These are phyloP conservation scores for Polyommatus iphigenia DNA, from an alignment of 2,888 invertebrate species.

Conservation along the genomic window DNA sequence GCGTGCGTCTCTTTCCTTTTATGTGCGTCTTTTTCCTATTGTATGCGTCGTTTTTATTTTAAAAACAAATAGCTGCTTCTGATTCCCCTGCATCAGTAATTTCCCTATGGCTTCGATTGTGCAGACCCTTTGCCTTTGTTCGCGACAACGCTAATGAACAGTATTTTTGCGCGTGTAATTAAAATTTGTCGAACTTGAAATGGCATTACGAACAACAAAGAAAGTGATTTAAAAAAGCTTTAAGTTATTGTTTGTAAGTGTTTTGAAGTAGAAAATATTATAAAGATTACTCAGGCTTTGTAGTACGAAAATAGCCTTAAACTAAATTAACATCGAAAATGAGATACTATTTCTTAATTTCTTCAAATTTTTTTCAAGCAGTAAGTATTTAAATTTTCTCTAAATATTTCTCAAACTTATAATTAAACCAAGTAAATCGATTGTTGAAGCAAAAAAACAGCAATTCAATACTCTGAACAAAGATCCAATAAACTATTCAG, in stretches of 20 bases:
- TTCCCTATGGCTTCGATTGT: constrained; percentile 42
- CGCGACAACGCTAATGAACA: constrained; percentile 29
- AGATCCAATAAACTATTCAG: constrained; percentile 17
- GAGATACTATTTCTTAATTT: too few relatives aligned
- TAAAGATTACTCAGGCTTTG: too few relatives aligned
- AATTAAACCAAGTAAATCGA: neutral
- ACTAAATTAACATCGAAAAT: too few relatives aligned
- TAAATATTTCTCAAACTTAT: too few relatives aligned
- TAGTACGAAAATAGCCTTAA: too few relatives aligned
- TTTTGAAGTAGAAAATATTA: neutral
- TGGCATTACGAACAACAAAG: constrained; percentile 13
- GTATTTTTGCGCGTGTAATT: constrained; percentile 33
- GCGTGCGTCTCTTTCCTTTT: constrained; percentile 46
- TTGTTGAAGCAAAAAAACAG: neutral
- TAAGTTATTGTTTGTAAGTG: neutral
- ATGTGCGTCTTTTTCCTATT: constrained; percentile 46
- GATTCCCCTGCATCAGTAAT: constrained; percentile 36
- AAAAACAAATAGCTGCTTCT: constrained; percentile 35
- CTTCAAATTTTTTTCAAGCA: too few relatives aligned
- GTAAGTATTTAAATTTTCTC: too few relatives aligned
- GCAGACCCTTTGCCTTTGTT: constrained; percentile 37
- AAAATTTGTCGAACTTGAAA: constrained; percentile 29
- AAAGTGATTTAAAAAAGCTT: neutral
- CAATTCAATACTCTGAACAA: neutral
- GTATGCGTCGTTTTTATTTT: constrained; percentile 41